A percentile compares a stretch with the other conserved stretches of the same genome.
phyloP scores from a whole-genome alignment of 2,888 invertebrate species.

The Galerucella pusilla region DNA sequence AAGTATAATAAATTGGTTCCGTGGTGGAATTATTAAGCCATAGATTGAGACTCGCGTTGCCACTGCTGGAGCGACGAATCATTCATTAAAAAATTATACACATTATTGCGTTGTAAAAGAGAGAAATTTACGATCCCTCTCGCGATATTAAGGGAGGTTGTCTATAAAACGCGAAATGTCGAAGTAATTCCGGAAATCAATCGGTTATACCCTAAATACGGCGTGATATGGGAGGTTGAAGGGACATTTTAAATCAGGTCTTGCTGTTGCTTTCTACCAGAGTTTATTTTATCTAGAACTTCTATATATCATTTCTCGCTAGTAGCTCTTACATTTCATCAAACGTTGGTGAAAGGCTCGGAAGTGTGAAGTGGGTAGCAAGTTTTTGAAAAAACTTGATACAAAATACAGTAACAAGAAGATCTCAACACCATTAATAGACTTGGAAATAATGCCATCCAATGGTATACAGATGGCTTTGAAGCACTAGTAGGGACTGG shows the following conservation, averaged over 20 bases:
- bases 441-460: too few species aligned
- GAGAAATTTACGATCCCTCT: constrained; percentile 34
- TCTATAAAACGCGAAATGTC: constrained; percentile 29
- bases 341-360: too few species aligned
- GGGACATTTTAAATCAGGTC: not conserved
- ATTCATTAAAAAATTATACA: constrained; percentile 40
- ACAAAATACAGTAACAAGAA: too few species aligned
- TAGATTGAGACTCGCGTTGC: constrained; percentile 5
- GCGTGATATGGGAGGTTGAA: not conserved
- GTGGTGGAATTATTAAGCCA: constrained; percentile 2
- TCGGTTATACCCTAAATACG: constrained; percentile 33
- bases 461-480: too few species aligned
- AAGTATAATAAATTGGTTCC: not conserved
- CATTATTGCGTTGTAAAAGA: constrained; percentile 38
- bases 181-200: constrained; percentile 39
- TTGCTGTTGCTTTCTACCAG: too few species aligned
- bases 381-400: too few species aligned
- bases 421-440: too few species aligned
- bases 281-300: too few species aligned
- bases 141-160: constrained; percentile 13
- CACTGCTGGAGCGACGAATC: constrained; percentile 7
- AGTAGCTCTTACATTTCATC: too few species aligned
- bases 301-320: too few species aligned
- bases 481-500: too few species aligned
- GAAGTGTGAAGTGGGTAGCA: too few species aligned